Conservation (phyloP, 2,888 invertebrate species). For the Hypomecis punctinalis region DNA sequence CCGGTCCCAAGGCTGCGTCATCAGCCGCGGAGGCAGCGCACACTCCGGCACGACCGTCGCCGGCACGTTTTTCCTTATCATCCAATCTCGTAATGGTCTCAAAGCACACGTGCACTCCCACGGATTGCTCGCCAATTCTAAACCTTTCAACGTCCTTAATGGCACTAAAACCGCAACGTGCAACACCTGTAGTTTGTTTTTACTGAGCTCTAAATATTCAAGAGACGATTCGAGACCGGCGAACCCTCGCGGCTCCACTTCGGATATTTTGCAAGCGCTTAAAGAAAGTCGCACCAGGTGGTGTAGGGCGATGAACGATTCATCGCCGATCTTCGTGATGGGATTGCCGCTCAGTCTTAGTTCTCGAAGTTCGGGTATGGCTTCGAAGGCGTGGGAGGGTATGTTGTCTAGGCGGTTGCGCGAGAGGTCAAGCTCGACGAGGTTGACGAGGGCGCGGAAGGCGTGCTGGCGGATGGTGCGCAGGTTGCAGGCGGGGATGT, state of each 20-base stretch:
- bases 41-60: conserved; percentile 88
- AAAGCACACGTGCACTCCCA: conserved; percentile 93
- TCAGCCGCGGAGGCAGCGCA: conserved; percentile 86
- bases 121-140: conserved; percentile 91
- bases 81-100: conserved; percentile 91
- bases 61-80: conserved; percentile 91
- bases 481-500: conserved; percentile 89
- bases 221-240: conserved; percentile 89
- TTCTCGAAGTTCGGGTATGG: conserved; percentile 90
- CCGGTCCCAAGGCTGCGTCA: conserved; percentile 89
- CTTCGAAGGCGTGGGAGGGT: conserved; percentile 90
- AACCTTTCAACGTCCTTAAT: conserved; percentile 88
- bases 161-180: conserved; percentile 88
- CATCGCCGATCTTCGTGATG: conserved; percentile 88
- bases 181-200: conserved; percentile 89
- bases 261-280: conserved; percentile 88
- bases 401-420: conserved; percentile 88
- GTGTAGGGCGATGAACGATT: conserved; percentile 87
- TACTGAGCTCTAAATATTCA: conserved; percentile 91
- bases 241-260: conserved; percentile 89
- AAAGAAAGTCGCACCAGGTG: conserved; percentile 90
- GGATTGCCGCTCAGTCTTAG: conserved; percentile 91
- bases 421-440: conserved; percentile 93
- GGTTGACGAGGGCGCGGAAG: conserved; percentile 91
- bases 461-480: conserved; percentile 89